These are phyloP conservation scores for Astreopora myriophthalma DNA, from an alignment of 64 coral and sea anemone species.

Conservation along the genomic window DNA sequence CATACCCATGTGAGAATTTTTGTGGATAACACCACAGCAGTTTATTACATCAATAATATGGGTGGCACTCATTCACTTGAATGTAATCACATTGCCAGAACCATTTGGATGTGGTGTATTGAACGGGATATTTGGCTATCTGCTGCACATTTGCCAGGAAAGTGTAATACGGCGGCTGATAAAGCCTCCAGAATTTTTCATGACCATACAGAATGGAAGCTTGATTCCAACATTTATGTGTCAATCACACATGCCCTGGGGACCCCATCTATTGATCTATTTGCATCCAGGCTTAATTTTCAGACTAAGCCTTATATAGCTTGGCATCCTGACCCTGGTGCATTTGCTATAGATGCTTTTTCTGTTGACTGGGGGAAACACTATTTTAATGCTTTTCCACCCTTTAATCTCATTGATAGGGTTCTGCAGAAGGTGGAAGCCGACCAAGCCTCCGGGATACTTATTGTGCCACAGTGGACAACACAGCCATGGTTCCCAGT, in stretches of 20 bases:
- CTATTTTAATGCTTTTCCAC: too few relatives aligned
- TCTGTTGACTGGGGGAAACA: too few relatives aligned
- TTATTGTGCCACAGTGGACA: too few relatives aligned
- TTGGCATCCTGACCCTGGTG: too few relatives aligned
- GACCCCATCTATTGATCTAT: background rate
- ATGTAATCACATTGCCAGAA: constrained; percentile 35
- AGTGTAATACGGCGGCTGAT: constrained; percentile 33
- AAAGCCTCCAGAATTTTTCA: background rate
- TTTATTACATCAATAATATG: constrained; percentile 57
- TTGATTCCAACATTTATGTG: background rate
- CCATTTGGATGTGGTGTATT: constrained; percentile 52
- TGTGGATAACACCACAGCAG: background rate
- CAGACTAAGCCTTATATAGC: too few relatives aligned
- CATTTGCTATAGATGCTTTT: too few relatives aligned
- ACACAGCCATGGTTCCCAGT: too few relatives aligned
- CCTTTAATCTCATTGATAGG: too few relatives aligned
- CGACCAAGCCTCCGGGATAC: too few relatives aligned
- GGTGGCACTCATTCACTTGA: background rate
- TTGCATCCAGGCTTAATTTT: background rate
- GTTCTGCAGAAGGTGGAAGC: too few relatives aligned
- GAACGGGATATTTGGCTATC: background rate
- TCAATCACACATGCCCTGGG: background rate
- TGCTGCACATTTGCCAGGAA: constrained; percentile 33
- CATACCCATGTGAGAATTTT: constrained; percentile 40
- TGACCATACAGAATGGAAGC: background rate